A percentile compares a stretch with the other conserved stretches of the same genome.
These are phyloP conservation scores for Cavia aperea DNA, from an alignment of 2,113 vertebrate species.

Conservation along the genomic window DNA sequence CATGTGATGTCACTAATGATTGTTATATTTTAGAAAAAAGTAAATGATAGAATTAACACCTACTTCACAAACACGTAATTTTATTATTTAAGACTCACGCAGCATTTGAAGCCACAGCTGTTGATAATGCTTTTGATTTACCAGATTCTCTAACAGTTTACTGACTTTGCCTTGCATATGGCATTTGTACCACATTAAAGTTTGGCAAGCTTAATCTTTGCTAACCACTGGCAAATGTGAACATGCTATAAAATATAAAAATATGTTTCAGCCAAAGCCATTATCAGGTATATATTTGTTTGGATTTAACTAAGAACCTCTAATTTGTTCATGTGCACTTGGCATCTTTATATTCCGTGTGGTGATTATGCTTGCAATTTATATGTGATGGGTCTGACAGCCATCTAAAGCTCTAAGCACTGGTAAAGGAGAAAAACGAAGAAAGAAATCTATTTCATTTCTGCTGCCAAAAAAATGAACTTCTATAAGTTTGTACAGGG, in stretches of 20 bases:
- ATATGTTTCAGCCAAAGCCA: slow-evolving; percentile 75
- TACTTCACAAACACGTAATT: not conserved
- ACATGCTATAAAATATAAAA: slow-evolving; percentile 76
- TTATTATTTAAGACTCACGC: slow-evolving; percentile 41
- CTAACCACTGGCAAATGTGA: slow-evolving; percentile 80
- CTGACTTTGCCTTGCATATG: slow-evolving; percentile 66
- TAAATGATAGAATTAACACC: slow-evolving; percentile 1
- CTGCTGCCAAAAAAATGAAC: not conserved
- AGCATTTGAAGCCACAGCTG: slow-evolving; percentile 52
- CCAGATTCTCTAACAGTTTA: slow-evolving; percentile 32
- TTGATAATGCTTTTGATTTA: slow-evolving; percentile 56
- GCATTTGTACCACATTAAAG: slow-evolving; percentile 73
- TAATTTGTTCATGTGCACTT: slow-evolving; percentile 70
- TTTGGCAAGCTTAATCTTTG: slow-evolving; percentile 76
- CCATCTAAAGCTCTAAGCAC: not conserved
- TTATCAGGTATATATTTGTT: slow-evolving; percentile 73
- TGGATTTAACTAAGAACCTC: slow-evolving; percentile 63
- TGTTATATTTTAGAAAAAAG: not conserved
- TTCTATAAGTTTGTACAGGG: not conserved
- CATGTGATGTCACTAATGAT: not conserved
- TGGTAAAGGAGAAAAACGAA: not conserved
- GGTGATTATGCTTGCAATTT: not conserved
- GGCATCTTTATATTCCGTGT: slow-evolving; percentile 36
- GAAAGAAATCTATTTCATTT: not conserved
- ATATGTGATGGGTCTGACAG: not conserved